phyloP scores from a whole-genome alignment of 2,888 invertebrate species.

The Stenchaetothrips biformis region DNA sequence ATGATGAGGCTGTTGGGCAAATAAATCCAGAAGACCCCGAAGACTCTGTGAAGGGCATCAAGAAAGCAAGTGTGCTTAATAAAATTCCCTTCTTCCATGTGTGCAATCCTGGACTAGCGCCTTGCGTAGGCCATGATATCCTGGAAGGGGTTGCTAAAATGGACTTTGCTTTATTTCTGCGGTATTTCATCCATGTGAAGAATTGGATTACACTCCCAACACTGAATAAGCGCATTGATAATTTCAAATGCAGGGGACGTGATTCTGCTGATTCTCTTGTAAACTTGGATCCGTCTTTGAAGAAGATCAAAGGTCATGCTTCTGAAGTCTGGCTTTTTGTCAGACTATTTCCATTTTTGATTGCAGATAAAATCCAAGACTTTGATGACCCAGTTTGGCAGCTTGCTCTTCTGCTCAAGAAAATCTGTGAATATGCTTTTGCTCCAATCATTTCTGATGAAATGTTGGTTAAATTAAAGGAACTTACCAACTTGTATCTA shows the following conservation, averaged over 20 bases:
- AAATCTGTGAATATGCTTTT: not conserved
- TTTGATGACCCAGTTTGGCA: not conserved
- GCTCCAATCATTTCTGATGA: not conserved
- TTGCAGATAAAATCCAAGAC: not conserved
- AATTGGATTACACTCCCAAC: not conserved
- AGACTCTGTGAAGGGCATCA: not conserved
- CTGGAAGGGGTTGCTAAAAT: not conserved
- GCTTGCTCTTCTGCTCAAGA: not conserved
- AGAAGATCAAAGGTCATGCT: not conserved
- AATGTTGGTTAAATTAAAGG: not conserved
- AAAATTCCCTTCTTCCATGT: not conserved
- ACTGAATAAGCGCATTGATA: not conserved
- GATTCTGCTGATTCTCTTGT: not conserved
- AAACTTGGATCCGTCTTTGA: not conserved
- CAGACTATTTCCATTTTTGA: not conserved
- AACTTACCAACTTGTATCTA: not conserved
- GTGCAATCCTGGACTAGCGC: not conserved
- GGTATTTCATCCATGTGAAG: not conserved
- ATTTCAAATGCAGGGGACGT: not conserved
- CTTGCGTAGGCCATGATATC: not conserved
- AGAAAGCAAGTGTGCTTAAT: not conserved
- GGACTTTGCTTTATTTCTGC: not conserved
- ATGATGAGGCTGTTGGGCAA: not conserved
- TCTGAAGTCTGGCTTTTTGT: not conserved
- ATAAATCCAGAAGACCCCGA: not conserved